phyloP scores from a whole-genome alignment of 92 coral and sea anemone species.

The Bergia puertoricense region DNA sequence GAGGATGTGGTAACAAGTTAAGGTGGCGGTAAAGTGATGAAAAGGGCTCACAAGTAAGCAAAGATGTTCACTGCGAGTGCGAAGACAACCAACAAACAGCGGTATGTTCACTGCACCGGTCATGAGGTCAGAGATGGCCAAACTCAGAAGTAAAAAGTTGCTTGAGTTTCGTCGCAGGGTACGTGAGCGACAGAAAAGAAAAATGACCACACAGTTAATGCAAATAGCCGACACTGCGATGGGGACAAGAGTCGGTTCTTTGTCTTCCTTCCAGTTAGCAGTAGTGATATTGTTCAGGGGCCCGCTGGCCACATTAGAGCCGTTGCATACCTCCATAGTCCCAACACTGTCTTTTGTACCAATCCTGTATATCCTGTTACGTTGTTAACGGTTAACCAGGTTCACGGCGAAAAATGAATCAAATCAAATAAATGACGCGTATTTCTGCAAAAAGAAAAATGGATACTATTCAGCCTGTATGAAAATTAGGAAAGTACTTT shows the following conservation, averaged over 20 bases:
- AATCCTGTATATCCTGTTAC: neutral
- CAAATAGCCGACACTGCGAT: slow-evolving; percentile 38
- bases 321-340: neutral
- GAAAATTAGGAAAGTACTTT: no score
- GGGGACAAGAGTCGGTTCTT: slow-evolving; percentile 7
- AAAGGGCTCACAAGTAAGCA: slow-evolving; percentile 32
- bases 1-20: slow-evolving; percentile 48
- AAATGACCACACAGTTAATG: slow-evolving; percentile 46
- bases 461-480: no score
- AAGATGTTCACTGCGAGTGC: neutral
- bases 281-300: neutral
- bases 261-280: neutral
- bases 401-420: neutral
- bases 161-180: slow-evolving; percentile 46
- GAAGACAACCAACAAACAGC: slow-evolving; percentile 35
- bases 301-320: neutral
- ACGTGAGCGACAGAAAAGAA: slow-evolving; percentile 39
- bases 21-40: slow-evolving; percentile 45
- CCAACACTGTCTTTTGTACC: neutral
- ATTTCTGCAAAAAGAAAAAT: neutral
- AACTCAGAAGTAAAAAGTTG: slow-evolving; percentile 53
- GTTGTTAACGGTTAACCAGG: neutral
- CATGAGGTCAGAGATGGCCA: slow-evolving; percentile 58
- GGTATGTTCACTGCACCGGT: slow-evolving; percentile 60
- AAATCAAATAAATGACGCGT: neutral